Conservation (phyloP, 2,113 vertebrate genomes). For the Rhinolophus sinicus region DNA sequence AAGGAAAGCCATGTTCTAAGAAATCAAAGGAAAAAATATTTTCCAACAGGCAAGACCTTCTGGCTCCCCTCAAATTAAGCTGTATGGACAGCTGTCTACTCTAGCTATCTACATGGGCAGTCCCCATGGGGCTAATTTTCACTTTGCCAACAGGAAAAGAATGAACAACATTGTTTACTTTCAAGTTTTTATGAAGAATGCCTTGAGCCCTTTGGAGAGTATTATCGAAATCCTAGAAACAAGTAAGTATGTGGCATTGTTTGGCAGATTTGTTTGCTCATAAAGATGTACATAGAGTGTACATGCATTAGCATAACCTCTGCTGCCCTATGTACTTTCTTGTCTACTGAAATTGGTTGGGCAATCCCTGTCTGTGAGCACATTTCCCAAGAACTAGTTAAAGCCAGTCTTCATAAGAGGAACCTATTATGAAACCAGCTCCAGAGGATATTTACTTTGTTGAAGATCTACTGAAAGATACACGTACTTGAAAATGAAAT, state of each 20-base stretch:
- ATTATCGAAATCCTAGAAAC: constrained; percentile 26
- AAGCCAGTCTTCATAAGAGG: constrained; percentile 74
- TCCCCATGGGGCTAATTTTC: background rate
- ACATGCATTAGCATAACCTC: constrained; percentile 38
- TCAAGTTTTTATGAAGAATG: constrained; percentile 52
- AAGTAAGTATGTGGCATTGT: constrained; percentile 33
- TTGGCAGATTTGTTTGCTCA: constrained; percentile 3
- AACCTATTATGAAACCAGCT: constrained; percentile 75
- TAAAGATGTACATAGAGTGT: background rate
- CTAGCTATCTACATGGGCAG: background rate
- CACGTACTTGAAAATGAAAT: constrained; percentile 56
- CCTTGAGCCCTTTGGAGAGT: constrained; percentile 34
- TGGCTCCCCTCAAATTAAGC: background rate
- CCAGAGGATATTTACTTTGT: constrained; percentile 63
- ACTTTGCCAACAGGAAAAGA: constrained; percentile 49
- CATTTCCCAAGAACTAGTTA: constrained; percentile 73
- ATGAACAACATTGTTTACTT: constrained; percentile 55
- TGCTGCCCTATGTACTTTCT: constrained; percentile 57
- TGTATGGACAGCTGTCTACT: constrained; percentile 19
- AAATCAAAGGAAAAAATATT: constrained; percentile 49
- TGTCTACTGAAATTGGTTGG: constrained; percentile 66
- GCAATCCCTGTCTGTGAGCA: constrained; percentile 71
- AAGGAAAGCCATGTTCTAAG: background rate
- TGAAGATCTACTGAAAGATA: constrained; percentile 65
- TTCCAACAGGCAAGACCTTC: constrained; percentile 17